Base-by-base conservation (phyloP, 2,113 vertebrate genomes). In the Lates calcarifer region DNA sequence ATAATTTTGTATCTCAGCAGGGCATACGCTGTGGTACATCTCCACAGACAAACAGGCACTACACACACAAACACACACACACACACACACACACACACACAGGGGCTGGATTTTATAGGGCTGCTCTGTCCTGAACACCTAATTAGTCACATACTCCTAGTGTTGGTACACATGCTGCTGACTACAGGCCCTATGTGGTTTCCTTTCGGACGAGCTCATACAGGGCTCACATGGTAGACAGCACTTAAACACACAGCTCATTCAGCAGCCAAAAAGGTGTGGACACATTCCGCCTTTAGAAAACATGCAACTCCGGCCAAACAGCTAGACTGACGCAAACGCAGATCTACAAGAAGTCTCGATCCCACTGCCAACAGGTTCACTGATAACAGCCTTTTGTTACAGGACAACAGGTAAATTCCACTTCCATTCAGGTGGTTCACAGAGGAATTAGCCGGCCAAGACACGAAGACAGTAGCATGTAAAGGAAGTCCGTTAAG, bases 261-360 rank as follows among this genome's bases (percentile, higher is more conserved):
- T 91, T 93, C 82, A 92, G 56, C 45, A 77, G 70, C 53, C 51
- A 24, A 20, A 65, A 77, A 88, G 88, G 84, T 81, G 81, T 83
- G 79, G 86, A 78, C 49, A 58, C 68, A 70, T 77, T 79, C 60
- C 68, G 29, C 29, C 22, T 18, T 3, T 3, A 35, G 68, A 70
- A 84, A 90, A 87, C 71, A 64, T 13, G 56, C 51, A 58, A 81
- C 73, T 75, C 68, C 3, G 45, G 56, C 55, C 68, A 53, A 62
- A 51, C 74, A 57, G 53, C 73, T n/a, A 1, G 6, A 33, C 64
- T 17, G 24, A 31, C 33, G 31, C n/a, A 43, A 74, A 80, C 5
- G 60, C 71, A 56, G 20, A 56, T 35, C 15, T 56, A 5, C 33
- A 22, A 5, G 11, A 22, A 5, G 11, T 37, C 7, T 71, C 70